Percentiles rank a stretch among this genome's conserved stretches.
phyloP scores from a whole-genome alignment of 2,113 vertebrate species.

The Zosterops pallidus region DNA sequence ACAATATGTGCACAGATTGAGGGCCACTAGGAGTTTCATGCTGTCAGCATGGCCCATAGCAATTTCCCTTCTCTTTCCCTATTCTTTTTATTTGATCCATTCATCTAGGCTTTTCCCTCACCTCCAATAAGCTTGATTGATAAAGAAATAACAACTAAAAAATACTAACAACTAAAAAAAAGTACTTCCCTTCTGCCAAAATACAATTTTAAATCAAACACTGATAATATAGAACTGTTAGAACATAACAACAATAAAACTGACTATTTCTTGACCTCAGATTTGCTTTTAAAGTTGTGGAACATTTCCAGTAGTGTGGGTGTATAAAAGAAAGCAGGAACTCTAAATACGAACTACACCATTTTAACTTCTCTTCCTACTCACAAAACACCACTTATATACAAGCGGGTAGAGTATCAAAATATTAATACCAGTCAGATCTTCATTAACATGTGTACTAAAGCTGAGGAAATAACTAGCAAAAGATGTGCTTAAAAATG shows the following conservation, averaged over 20 bases:
- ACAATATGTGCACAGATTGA: not conserved
- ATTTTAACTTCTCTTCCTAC: not conserved
- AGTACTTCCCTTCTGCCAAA: not conserved
- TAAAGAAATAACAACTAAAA: not conserved
- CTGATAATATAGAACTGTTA: not conserved
- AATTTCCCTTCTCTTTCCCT: not conserved
- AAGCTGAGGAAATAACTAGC: not conserved
- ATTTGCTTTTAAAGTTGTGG: slow-evolving; percentile 11
- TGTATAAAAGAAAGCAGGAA: slow-evolving; percentile 5
- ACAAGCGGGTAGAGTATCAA: not conserved
- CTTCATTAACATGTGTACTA: not conserved
- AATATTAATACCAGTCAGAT: not conserved
- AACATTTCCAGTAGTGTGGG: not conserved
- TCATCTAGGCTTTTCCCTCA: not conserved
- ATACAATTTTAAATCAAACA: not conserved
- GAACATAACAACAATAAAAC: not conserved
- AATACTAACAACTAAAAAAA: not conserved
- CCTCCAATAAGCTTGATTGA: not conserved
- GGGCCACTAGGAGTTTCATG: not conserved
- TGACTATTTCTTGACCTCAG: not conserved
- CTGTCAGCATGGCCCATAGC: not conserved
- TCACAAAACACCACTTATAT: not conserved
- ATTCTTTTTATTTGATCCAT: not conserved
- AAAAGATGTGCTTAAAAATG: not conserved
- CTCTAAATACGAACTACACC: not conserved